Conservation (phyloP, 2,888 invertebrate genomes). For the Ichneumoninae sp. region DNA sequence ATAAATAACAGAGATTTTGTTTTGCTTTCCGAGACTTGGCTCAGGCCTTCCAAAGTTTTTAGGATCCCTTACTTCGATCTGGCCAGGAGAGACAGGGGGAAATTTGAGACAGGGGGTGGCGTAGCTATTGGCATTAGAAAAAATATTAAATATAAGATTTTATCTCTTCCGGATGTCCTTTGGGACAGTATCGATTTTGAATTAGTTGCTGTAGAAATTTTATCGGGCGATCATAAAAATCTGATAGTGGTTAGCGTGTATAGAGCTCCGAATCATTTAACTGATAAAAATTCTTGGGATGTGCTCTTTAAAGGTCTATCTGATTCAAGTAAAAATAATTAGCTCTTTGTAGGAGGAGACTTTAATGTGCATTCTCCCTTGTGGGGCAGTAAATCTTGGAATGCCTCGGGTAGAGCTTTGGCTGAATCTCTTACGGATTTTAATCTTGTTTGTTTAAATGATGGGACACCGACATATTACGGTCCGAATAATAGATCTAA, state of each 20-base stretch:
- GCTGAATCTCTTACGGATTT: background rate
- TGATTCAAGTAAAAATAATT: background rate
- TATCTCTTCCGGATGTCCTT: background rate
- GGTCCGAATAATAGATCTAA: background rate
- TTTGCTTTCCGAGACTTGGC: constrained; percentile 24
- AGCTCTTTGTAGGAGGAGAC: background rate
- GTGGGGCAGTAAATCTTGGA: background rate
- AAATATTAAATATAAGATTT: background rate
- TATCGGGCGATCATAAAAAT: background rate
- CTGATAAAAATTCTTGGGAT: background rate
- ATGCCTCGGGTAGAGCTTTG: background rate
- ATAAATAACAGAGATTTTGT: constrained; percentile 7
- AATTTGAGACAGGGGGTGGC: background rate
- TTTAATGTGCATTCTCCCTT: background rate
- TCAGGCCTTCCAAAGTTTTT: background rate
- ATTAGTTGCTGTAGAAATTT: background rate
- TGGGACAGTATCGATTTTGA: background rate
- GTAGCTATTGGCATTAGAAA: constrained; percentile 18
- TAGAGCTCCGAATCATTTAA: background rate
- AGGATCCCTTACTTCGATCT: background rate
- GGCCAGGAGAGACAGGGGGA: constrained; percentile 1
- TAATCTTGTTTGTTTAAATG: background rate
- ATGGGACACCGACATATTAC: background rate
- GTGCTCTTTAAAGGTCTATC: background rate
- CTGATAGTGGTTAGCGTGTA: background rate